Evolutionary conservation across 2,888 invertebrate genomes (phyloP).

Genomic region (Gymnosoma rotundatum): DNA sequence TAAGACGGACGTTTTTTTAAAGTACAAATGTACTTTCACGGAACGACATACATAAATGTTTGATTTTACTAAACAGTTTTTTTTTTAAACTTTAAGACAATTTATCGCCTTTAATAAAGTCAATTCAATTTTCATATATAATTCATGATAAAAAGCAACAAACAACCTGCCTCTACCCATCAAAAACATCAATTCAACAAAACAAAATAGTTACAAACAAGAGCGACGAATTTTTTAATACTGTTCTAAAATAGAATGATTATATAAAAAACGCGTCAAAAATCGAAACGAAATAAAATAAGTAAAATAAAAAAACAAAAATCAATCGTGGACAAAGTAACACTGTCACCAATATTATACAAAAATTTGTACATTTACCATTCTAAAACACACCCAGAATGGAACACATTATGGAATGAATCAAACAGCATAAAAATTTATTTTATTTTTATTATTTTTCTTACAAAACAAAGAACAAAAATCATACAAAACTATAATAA

Average conservation of each 20-base stretch:
- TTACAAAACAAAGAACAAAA: conserved; percentile 34
- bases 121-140: conserved; percentile 38
- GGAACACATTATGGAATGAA: conserved; percentile 56
- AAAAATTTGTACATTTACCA: conserved; percentile 43
- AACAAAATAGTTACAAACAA: conserved; percentile 65
- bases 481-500: conserved; percentile 52
- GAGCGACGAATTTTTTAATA: conserved; percentile 49
- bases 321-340: conserved; percentile 79
- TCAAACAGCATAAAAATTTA: conserved; percentile 64
- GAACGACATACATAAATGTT: too few species aligned
- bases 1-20: too few species aligned
- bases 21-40: too few species aligned
- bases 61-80: background rate
- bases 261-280: conserved; percentile 47
- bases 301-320: conserved; percentile 21
- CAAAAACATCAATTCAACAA: conserved; percentile 48
- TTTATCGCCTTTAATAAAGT: conserved; percentile 3
- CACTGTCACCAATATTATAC: conserved; percentile 79
- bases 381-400: conserved; percentile 34
- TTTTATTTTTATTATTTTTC: conserved; percentile 47
- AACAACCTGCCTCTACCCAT: conserved; percentile 20
- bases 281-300: conserved; percentile 51
- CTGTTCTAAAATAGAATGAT: conserved; percentile 55
- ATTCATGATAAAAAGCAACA: conserved; percentile 31
- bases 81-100: conserved; percentile 19